Conservation (phyloP, 2,797 vertebrate species). For the Coregonus sp. region DNA sequence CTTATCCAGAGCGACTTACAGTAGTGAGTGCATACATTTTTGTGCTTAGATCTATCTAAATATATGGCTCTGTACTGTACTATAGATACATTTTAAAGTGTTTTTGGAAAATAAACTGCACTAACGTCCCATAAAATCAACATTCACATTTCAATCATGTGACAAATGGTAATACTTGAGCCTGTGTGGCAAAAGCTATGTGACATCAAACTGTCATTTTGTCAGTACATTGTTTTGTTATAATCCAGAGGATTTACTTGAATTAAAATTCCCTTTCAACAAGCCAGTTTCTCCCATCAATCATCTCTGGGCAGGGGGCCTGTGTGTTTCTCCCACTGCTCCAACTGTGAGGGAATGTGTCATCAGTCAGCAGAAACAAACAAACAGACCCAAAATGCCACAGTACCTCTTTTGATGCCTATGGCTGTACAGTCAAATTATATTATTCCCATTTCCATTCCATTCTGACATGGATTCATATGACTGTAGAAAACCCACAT, state of each 20-base stretch:
- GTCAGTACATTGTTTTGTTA: background rate
- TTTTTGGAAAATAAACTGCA: background rate
- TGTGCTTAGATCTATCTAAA: no score
- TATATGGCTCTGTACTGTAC: no score
- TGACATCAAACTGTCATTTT: background rate
- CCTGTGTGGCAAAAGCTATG: background rate
- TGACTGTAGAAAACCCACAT: background rate
- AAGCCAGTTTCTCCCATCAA: background rate
- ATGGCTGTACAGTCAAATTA: background rate
- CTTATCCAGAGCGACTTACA: no score
- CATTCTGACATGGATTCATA: background rate
- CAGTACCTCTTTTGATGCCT: background rate
- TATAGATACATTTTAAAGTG: no score
- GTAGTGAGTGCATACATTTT: no score
- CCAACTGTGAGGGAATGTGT: conserved; percentile 39
- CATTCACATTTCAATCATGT: background rate
- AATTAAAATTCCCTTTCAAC: background rate
- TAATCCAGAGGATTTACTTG: background rate
- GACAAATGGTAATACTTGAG: background rate
- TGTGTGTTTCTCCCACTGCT: conserved; percentile 25
- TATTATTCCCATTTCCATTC: background rate
- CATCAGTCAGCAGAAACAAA: conserved; percentile 30
- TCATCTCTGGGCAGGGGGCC: background rate
- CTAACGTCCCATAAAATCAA: background rate
- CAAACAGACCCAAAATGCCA: background rate